Conservation (phyloP, 2,113 vertebrate genomes). For the Tupaia tana region DNA sequence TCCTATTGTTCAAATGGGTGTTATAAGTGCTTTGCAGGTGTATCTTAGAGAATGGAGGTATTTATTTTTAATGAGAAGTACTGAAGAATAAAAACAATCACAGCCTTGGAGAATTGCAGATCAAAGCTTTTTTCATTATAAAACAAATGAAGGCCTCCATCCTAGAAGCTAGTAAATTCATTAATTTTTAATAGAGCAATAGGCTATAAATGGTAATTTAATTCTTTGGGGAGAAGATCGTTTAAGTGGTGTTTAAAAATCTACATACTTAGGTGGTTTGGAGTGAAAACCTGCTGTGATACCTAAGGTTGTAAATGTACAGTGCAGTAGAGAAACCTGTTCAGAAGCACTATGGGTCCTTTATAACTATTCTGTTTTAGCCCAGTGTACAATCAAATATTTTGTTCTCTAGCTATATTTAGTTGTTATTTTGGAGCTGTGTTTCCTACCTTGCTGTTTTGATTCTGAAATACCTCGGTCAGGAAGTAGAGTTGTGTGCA, state of each 20-base stretch:
- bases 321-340: background rate
- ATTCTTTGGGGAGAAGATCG: conserved; percentile 82
- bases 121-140: conserved; percentile 87
- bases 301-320: background rate
- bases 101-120: conserved; percentile 85
- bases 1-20: conserved; percentile 76
- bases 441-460: background rate
- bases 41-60: conserved; percentile 83
- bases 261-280: conserved; percentile 68
- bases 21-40: conserved; percentile 84
- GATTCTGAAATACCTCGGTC: background rate
- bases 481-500: background rate
- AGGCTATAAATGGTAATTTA: conserved; percentile 85
- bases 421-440: background rate
- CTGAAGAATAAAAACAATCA: conserved; percentile 85
- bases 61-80: conserved; percentile 90
- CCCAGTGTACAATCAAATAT: background rate
- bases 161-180: conserved; percentile 85
- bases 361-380: background rate
- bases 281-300: conserved; percentile 59
- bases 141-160: conserved; percentile 86
- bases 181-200: conserved; percentile 88
- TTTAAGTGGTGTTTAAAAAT: conserved; percentile 85
- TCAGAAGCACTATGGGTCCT: background rate
- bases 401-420: background rate